Conservation (phyloP, 2,888 invertebrate genomes). For the Drosophila kuntzei region DNA sequence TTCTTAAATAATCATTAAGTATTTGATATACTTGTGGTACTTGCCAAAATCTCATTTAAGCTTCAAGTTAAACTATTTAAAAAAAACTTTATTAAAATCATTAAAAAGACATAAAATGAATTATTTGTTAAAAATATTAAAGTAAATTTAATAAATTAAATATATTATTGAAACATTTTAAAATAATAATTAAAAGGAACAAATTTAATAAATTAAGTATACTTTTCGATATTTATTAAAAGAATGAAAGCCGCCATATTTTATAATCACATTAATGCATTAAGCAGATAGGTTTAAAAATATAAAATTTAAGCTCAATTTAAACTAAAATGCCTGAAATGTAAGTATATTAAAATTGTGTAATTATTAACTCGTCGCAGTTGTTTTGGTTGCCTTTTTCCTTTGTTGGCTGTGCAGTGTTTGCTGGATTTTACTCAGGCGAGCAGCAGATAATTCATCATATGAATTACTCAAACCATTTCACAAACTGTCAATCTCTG, state of each 20-base stretch:
- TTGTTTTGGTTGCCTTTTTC: slow-evolving; percentile 4
- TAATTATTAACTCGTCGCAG: slow-evolving; percentile 14
- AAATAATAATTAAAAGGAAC: background rate
- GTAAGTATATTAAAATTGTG: slow-evolving; percentile 10
- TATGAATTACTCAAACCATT: slow-evolving; percentile 71
- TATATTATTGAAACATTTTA: too few relatives aligned
- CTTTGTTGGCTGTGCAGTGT: background rate
- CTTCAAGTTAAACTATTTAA: too few relatives aligned
- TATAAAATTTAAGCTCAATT: background rate
- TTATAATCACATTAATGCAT: background rate
- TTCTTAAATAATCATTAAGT: too few relatives aligned
- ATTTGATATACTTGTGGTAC: too few relatives aligned
- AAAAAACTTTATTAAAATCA: too few relatives aligned
- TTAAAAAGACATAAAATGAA: too few relatives aligned
- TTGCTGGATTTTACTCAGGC: slow-evolving; percentile 9
- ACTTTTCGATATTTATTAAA: background rate
- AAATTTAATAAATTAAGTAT: background rate
- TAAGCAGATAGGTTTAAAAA: too few relatives aligned
- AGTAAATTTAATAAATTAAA: too few relatives aligned
- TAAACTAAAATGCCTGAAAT: background rate
- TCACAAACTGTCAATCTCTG: slow-evolving; percentile 69
- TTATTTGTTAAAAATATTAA: too few relatives aligned
- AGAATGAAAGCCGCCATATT: background rate
- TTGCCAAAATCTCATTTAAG: too few relatives aligned
- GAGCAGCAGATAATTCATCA: slow-evolving; percentile 58